Conservation (phyloP, 1,140 invertebrate genomes). For the Rhizoglyphus robini region DNA sequence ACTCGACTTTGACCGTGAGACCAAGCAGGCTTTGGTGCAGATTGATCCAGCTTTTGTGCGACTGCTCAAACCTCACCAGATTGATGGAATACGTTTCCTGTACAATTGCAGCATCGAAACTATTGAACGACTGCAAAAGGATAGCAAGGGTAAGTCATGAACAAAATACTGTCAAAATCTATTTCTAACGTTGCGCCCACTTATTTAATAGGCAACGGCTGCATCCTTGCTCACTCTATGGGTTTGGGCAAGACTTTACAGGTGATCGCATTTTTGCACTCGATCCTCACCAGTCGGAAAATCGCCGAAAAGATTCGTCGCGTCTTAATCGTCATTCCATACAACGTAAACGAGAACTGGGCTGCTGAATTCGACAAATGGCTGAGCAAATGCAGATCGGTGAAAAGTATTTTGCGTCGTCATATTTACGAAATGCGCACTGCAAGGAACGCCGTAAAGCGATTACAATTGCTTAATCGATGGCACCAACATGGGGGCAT, state of each 20-base stretch:
- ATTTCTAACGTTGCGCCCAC: no score
- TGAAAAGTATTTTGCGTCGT: no score
- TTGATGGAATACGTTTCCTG: constrained; percentile 86
- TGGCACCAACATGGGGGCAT: constrained; percentile 75
- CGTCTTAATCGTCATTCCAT: constrained; percentile 76
- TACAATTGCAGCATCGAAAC: constrained; percentile 94
- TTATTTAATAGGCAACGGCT: constrained; percentile 73
- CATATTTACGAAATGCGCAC: no score
- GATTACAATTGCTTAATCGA: background rate
- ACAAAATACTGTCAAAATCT: no score
- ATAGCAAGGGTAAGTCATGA: no score
- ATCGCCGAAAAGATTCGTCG: constrained; percentile 49
- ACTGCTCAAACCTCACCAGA: constrained; percentile 41
- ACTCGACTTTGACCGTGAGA: constrained; percentile 67
- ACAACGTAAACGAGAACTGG: constrained; percentile 94
- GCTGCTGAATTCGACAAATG: constrained; percentile 80
- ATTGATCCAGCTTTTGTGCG: background rate
- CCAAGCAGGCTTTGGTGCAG: constrained; percentile 51
- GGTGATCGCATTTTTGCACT: constrained; percentile 75
- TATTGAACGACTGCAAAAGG: constrained; percentile 52
- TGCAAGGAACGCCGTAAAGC: no score
- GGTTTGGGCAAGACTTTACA: constrained; percentile 51
- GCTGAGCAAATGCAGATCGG: constrained; percentile 52
- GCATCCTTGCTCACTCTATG: constrained; percentile 84
- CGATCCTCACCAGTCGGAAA: constrained; percentile 51